phyloP scores from a whole-genome alignment of 2,888 invertebrate genomes.

The Nowickia ferox region DNA sequence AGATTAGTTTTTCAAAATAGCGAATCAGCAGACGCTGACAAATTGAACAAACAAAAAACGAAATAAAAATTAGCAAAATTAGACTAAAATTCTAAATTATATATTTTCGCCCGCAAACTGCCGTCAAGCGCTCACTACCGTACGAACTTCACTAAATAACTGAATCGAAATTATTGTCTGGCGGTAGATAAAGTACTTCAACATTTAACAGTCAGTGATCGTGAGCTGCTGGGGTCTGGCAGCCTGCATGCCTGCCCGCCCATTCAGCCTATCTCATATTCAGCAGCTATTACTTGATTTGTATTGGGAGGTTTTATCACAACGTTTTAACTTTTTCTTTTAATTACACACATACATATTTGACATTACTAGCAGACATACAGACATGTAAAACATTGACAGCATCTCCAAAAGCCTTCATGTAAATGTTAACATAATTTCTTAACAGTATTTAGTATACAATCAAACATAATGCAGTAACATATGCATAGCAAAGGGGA shows the following conservation, averaged over 20 bases:
- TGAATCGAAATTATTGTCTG: slow-evolving; percentile 42
- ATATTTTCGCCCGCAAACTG: slow-evolving; percentile 1
- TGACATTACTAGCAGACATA: not conserved
- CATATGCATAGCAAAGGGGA: not conserved
- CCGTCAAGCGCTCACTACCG: slow-evolving; percentile 52
- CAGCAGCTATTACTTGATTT: slow-evolving; percentile 14
- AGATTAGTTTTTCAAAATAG: slow-evolving; percentile 56
- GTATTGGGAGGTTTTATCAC: not conserved
- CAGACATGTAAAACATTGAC: not conserved
- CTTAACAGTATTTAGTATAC: not conserved
- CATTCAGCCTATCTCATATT: slow-evolving; percentile 16
- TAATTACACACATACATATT: not conserved
- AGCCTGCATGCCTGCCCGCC: not conserved
- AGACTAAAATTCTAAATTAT: not conserved
- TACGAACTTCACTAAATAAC: slow-evolving; percentile 69
- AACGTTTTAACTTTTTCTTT: not conserved
- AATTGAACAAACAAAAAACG: not conserved
- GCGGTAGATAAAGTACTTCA: slow-evolving; percentile 65
- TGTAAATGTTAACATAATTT: not conserved
- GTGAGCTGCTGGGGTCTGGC: slow-evolving; percentile 8
- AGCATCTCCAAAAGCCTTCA: not conserved
- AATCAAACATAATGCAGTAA: not conserved
- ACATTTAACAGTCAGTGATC: slow-evolving; percentile 48
- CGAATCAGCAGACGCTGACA: slow-evolving; percentile 30
- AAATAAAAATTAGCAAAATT: slow-evolving; percentile 33